A percentile compares a stretch with the other conserved stretches of the same genome.
These are phyloP conservation scores for Leuciscus waleckii DNA, from an alignment of 2,797 vertebrate genomes.

Conservation along the genomic window DNA sequence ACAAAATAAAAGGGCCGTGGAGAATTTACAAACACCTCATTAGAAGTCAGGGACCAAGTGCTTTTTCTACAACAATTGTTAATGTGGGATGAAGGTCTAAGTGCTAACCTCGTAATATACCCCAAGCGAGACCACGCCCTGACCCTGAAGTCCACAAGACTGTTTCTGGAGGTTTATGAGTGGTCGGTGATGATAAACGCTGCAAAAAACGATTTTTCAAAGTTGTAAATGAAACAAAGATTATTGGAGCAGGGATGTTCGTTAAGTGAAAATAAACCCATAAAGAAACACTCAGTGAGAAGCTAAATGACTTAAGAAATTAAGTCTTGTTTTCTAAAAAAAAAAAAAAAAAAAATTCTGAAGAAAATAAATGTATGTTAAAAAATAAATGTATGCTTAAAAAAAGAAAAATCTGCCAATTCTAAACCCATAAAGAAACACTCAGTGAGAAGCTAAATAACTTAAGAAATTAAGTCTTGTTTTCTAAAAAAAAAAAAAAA, in stretches of 20 bases:
- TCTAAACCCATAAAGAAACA: too few relatives aligned
- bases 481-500: too few relatives aligned
- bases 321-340: not conserved
- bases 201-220: not conserved
- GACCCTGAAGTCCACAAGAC: slow-evolving; percentile 25
- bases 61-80: slow-evolving; percentile 11
- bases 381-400: too few relatives aligned
- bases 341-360: too few relatives aligned
- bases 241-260: too few relatives aligned
- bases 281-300: too few relatives aligned
- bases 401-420: not conserved
- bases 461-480: too few relatives aligned
- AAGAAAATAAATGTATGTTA: too few relatives aligned
- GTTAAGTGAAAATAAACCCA: too few relatives aligned
- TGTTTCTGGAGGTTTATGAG: not conserved
- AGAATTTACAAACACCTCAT: slow-evolving; percentile 32
- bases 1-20: slow-evolving; percentile 12
- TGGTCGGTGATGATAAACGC: not conserved
- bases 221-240: too few relatives aligned
- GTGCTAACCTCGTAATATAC: not conserved
- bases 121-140: not conserved
- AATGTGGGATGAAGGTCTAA: not conserved
- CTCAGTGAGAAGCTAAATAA: too few relatives aligned
- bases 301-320: too few relatives aligned
- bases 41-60: slow-evolving; percentile 1